Conservation (phyloP, 1,140 invertebrate genomes). For the Belonocnema kinseyi region DNA sequence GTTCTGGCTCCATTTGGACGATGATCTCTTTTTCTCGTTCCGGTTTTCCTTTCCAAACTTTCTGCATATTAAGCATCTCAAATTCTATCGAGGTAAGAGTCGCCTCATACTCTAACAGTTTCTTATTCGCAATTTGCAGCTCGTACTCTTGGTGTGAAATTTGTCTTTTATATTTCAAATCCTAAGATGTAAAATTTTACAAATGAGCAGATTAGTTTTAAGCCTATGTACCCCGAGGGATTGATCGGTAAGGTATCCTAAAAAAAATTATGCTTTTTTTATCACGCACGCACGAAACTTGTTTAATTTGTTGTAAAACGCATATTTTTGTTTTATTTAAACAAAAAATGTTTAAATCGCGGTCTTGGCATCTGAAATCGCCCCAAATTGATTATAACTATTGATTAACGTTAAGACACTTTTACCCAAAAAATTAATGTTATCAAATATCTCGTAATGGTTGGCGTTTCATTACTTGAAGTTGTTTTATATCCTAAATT, state of each 20-base stretch:
- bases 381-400: too few relatives aligned
- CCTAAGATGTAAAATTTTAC: constrained; percentile 49
- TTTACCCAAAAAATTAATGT: too few relatives aligned
- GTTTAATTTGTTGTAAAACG: constrained; percentile 32
- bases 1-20: not conserved
- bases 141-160: constrained; percentile 62
- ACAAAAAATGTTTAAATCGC: too few relatives aligned
- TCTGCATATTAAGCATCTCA: constrained; percentile 62
- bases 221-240: not conserved
- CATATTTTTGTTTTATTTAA: too few relatives aligned
- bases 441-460: too few relatives aligned
- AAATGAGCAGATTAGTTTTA: constrained; percentile 29
- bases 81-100: constrained; percentile 59
- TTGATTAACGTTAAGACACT: too few relatives aligned
- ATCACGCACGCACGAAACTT: not conserved
- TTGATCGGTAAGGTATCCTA: too few relatives aligned
- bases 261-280: too few relatives aligned
- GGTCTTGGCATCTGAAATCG: too few relatives aligned
- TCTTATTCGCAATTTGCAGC: constrained; percentile 52
- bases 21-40: not conserved
- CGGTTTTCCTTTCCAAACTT: constrained; percentile 51
- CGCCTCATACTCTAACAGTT: constrained; percentile 56
- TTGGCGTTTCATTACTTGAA: too few relatives aligned
- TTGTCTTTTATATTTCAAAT: constrained; percentile 60
- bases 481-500: too few relatives aligned